phyloP scores from a whole-genome alignment of 2,888 invertebrate genomes.

The Himalopsyche tibetana region DNA sequence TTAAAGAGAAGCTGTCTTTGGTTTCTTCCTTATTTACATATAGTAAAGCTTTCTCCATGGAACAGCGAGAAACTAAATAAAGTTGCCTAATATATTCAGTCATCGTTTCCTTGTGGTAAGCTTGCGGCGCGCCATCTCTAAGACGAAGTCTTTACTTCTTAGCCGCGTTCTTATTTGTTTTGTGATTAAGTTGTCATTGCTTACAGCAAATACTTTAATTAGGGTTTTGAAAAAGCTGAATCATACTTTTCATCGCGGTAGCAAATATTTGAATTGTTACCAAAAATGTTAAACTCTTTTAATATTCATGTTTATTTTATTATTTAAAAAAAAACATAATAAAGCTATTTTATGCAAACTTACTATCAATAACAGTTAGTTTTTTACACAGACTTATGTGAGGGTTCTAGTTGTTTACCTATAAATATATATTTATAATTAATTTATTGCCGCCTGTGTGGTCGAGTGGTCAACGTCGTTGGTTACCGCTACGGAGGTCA shows the following conservation, averaged over 20 bases:
- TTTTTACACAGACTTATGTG: too few relatives aligned
- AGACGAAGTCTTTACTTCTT: conserved; percentile 45
- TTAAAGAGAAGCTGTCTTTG: conserved; percentile 48
- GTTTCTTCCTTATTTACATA: conserved; percentile 63
- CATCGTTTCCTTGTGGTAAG: conserved; percentile 58
- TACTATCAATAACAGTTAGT: too few relatives aligned
- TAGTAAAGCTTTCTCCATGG: conserved; percentile 52
- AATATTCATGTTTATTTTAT: too few relatives aligned
- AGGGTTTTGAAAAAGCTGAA: conserved; percentile 61
- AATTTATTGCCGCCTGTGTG: too few relatives aligned
- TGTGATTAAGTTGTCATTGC: conserved; percentile 65
- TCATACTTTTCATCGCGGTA: conserved; percentile 45
- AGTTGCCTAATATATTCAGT: conserved; percentile 63
- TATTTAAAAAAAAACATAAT: too few relatives aligned
- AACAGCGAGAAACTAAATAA: conserved; percentile 63
- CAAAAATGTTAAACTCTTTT: too few relatives aligned
- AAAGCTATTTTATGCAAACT: too few relatives aligned
- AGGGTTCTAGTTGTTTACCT: too few relatives aligned
- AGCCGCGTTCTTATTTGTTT: conserved; percentile 63
- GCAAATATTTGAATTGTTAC: not conserved
- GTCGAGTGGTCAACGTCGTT: too few relatives aligned
- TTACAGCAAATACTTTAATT: conserved; percentile 64
- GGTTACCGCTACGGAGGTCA: too few relatives aligned
- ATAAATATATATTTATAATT: too few relatives aligned
- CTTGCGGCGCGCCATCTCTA: conserved; percentile 43